Base-by-base conservation (phyloP, 1,140 invertebrate genomes). In the Drosophila equinoxialis region DNA sequence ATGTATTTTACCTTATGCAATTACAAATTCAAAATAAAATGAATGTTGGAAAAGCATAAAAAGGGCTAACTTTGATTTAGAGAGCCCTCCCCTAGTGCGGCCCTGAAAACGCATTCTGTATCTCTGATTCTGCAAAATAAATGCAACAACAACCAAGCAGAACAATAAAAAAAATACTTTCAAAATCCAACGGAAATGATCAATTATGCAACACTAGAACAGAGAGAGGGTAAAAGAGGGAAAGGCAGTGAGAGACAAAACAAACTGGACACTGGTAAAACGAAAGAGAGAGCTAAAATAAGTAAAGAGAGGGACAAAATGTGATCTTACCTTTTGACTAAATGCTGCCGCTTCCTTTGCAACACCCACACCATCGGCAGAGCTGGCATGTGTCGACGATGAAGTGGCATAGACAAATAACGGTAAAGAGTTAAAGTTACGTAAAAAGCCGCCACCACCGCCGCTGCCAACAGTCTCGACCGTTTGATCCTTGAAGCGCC, bases 351-450 rank as follows among this genome's bases (percentile, higher is more conserved):
- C 85, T 55, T 82, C 86, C 58, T 71, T 81, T 72, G 90, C 90
- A 51, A 91, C 90, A 58, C 90, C 90, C 69, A 91, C 90, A 39
- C 90, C 90, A 51, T 91, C 90, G 14, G 87, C 87, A 8, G 86
- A 90, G 41, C 68, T 83, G 66, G 85, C 85, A 68, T 90, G 90
- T 39, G 90, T 83, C 10, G 80, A 90, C 23, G 90, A 72, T 2
- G 90, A 91, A 55, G 90, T 91, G 14, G 90, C 90, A 58, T 91
- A 91, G 57, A 91, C 87, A 33, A 91, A 91, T 4, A 91, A 65
- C 65, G 90, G 90, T 66, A 91, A 61, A 7, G 90, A 91, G 61
- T 86, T 91, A 17, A 91, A 91, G 55, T 91, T 91, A 71, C 90
- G 85, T 76, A 89, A 76, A 71, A 85, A 70, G 54, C 79, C 79